Conservation (phyloP, 2,113 vertebrate genomes). For the Pangasianodon gigas region DNA sequence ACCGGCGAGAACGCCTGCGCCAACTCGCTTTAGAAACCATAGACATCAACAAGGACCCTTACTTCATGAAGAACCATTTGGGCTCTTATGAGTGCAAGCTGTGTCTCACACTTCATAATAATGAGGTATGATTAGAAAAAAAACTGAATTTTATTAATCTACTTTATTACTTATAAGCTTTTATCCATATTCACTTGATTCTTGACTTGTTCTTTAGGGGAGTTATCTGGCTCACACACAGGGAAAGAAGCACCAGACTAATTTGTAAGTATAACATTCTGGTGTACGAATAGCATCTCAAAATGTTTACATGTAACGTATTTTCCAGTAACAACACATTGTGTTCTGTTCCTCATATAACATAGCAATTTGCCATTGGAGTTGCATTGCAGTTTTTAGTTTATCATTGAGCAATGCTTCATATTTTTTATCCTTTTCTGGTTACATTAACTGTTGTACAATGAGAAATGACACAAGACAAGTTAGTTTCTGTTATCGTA, state of each 20-base stretch:
- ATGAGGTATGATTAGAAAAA: conserved; percentile 78
- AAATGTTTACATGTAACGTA: background rate
- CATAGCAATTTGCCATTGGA: background rate
- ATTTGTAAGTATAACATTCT: conserved; percentile 82
- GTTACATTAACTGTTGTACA: background rate
- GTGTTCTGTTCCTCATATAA: background rate
- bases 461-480: background rate
- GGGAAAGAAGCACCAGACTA: conserved; percentile 98
- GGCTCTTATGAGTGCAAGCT: conserved; percentile 98
- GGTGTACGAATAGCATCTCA: background rate
- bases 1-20: conserved; percentile 87
- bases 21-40: conserved; percentile 96
- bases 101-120: conserved; percentile 96
- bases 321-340: background rate
- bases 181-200: background rate
- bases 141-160: background rate
- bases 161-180: background rate
- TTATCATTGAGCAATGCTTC: background rate
- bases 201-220: conserved; percentile 74
- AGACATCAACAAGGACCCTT: conserved; percentile 98
- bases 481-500: background rate
- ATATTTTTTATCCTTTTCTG: background rate
- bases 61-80: conserved; percentile 99
- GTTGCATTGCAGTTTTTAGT: background rate
- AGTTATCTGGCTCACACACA: conserved; percentile 97